phyloP scores from a whole-genome alignment of 2,797 vertebrate genomes.

The Pipistrellus kuhlii region DNA sequence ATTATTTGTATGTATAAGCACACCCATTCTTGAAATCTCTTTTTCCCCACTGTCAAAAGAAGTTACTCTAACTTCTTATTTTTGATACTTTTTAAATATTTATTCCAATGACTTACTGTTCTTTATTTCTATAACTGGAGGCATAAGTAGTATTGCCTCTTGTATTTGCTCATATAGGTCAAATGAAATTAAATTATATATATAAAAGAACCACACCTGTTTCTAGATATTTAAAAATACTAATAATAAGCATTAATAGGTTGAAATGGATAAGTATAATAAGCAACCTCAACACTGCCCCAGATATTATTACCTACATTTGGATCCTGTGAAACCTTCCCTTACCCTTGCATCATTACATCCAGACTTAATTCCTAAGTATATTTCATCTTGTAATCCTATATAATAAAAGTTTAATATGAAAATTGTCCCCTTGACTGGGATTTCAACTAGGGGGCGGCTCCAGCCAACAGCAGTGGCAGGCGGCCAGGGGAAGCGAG shows the following conservation, averaged over 20 bases:
- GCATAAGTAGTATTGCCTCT: neutral
- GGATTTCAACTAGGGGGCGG: too few species aligned
- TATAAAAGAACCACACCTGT: neutral
- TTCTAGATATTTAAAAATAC: constrained; percentile 13
- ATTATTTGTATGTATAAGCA: neutral
- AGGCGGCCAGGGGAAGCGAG: too few species aligned
- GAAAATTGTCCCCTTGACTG: too few species aligned
- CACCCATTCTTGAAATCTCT: neutral
- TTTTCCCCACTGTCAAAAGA: constrained; percentile 8
- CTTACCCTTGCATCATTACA: neutral
- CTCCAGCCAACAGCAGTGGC: too few species aligned
- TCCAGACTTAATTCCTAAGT: neutral
- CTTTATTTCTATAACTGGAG: neutral
- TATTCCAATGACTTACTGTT: neutral
- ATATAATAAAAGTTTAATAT: too few species aligned
- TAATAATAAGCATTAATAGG: neutral
- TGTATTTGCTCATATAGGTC: neutral
- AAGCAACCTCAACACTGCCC: neutral
- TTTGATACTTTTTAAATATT: neutral
- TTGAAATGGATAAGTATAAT: neutral
- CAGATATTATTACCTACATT: neutral
- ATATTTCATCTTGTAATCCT: neutral
- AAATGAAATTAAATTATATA: neutral
- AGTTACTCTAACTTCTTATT: neutral
- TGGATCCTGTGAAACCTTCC: neutral